phyloP scores from a whole-genome alignment of 2,113 vertebrate genomes.

The Barnardius zonarius region DNA sequence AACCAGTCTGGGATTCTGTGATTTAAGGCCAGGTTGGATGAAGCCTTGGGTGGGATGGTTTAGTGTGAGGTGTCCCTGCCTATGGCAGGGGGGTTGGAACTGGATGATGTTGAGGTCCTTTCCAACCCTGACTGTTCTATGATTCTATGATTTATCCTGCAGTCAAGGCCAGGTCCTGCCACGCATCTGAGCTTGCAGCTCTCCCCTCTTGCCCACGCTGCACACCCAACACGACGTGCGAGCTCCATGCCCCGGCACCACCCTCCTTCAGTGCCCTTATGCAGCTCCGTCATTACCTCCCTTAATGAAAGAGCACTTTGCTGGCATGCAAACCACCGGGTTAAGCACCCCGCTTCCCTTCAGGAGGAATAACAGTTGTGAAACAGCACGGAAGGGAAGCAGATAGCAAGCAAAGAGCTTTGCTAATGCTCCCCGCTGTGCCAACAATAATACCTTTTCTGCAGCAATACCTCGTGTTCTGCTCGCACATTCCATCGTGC shows the following conservation, averaged over 20 bases:
- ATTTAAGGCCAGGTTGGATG: not conserved
- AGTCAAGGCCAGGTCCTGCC: not conserved
- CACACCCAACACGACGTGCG: not conserved
- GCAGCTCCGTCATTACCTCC: not conserved
- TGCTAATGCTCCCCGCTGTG: not conserved
- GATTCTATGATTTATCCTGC: not conserved
- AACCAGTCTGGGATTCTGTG: not conserved
- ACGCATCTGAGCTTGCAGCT: fast-evolving
- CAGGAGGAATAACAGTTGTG: slow-evolving; percentile 29
- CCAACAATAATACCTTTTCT: slow-evolving; percentile 46
- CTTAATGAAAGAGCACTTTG: not conserved
- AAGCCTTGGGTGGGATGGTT: no score
- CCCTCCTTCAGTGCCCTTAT: fast-evolving
- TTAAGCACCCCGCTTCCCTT: not conserved
- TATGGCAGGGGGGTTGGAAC: no score
- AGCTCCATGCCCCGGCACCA: not conserved
- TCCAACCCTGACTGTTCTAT: not conserved
- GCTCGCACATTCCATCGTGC: not conserved
- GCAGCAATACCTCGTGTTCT: not conserved
- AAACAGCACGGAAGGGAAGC: slow-evolving; percentile 18
- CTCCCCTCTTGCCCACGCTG: not conserved
- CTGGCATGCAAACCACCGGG: not conserved
- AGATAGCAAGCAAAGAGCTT: not conserved
- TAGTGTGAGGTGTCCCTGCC: no score
- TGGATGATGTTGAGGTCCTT: not conserved